A percentile compares a stretch with the other conserved stretches of the same genome.
Evolutionary conservation across 2,113 vertebrate species (phyloP).

Genomic region (Strix aluco): DNA sequence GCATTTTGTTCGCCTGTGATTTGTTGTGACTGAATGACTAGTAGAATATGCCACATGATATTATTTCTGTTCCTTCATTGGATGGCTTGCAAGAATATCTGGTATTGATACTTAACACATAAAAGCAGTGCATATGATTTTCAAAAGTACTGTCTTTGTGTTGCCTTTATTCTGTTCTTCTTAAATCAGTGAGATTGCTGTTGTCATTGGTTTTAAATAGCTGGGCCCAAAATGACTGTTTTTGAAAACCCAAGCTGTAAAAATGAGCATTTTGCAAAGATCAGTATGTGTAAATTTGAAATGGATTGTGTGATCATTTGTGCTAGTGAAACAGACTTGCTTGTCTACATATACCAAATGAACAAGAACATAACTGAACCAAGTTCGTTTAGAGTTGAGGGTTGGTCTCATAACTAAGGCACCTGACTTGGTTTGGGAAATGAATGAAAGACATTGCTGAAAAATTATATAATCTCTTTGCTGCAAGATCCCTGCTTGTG

Average conservation of each 20-base stretch:
- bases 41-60: neutral
- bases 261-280: neutral
- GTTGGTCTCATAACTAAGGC: neutral
- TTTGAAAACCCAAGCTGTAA: neutral
- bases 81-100: neutral
- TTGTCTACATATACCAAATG: neutral
- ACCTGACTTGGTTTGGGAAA: neutral
- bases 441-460: neutral
- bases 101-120: neutral
- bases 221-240: neutral
- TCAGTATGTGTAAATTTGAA: neutral
- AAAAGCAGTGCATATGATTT: neutral
- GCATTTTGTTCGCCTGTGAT: neutral
- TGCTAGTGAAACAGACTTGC: neutral
- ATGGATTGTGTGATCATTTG: neutral
- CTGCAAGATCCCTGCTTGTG: neutral
- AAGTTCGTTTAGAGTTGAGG: neutral
- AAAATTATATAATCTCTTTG: neutral
- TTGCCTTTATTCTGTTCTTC: neutral
- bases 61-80: neutral
- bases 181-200: neutral
- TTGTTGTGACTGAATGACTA: neutral
- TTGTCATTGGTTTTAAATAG: neutral
- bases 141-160: neutral
- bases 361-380: neutral